Evolutionary conservation across 2,888 invertebrate species (phyloP), one percentile per base, ranked within the genome.

Genomic region (Imbricaverruca yamaguchii): DNA sequence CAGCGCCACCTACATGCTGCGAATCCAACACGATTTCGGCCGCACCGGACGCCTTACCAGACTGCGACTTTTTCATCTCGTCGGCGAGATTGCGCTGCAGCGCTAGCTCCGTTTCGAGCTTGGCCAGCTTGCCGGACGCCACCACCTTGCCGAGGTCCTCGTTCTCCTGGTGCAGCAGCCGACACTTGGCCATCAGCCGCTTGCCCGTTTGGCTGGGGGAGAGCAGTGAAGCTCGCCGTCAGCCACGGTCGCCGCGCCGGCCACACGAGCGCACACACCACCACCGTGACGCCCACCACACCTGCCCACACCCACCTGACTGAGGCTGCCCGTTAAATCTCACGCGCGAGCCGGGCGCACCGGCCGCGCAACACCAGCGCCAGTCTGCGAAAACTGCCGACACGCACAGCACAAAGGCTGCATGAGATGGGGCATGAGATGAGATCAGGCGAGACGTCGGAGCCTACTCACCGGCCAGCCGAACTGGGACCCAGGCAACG

Each of bases 71-170:
- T 87, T 97, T 95, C 84, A 98, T 95, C 90, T 98, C 97, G 87
- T 97, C 96, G 84, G 95, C 94, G 87, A 97, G 94, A 87, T 94
- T 96, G 87, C 95, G 96, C 87, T 97, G 96, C 85, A 98, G 90
- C 2, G 97, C 96, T 83, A 98, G 90, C 88, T 98, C 98, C 83
- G 96, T 95, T 88, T 98, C 98, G 82, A 98, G 89, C 87, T 97
- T 97, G 57, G 98, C 97, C 87, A 97, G 92, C 84, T 96, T 90
- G 1, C 98, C 98, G 85, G 96, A 95, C 11, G 96, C 94, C 78
- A 97, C 96, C 91, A 96, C 94, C 86, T 96, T 94, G 18, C 98
- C 98, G 39, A 98, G 90, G 86, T 98, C 98, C 88, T 98, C 98
- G 88, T 98, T 98, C 88, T 98, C 98, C 88, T 97, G 96, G 87